Evolutionary conservation across 2,888 invertebrate species (phyloP).

Genomic region (Macropis europaea): DNA sequence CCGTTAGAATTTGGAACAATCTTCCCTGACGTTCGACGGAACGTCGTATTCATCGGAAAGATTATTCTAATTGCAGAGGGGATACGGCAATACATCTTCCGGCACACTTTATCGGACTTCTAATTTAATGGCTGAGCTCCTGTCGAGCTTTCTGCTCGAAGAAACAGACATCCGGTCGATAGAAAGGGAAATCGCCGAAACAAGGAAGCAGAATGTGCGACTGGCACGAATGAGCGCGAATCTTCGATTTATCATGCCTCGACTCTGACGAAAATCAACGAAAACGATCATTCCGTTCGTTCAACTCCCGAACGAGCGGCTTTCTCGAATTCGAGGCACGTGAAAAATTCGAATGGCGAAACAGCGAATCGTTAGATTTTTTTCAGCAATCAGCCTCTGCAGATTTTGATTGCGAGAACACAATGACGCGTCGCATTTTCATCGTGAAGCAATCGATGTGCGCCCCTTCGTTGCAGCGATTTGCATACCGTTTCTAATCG

Average conservation of each 20-base stretch:
- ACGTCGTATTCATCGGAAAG: constrained; percentile 3
- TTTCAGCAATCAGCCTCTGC: not conserved
- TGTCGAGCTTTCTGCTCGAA: constrained; percentile 57
- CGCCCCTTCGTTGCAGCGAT: constrained; percentile 20
- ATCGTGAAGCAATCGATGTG: not conserved
- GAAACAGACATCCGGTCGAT: constrained; percentile 49
- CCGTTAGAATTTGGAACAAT: too few relatives aligned
- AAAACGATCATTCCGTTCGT: too few relatives aligned
- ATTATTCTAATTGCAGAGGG: constrained; percentile 32
- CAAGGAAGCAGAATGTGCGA: constrained; percentile 34
- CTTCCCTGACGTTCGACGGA: not conserved
- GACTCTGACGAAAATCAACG: too few relatives aligned
- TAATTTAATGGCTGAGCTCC: constrained; percentile 48
- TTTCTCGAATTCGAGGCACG: too few relatives aligned
- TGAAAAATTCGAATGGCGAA: not conserved
- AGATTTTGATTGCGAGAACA: constrained; percentile 10
- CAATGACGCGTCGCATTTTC: not conserved
- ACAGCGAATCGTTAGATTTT: not conserved
- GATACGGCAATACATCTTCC: constrained; percentile 24
- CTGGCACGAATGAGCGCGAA: constrained; percentile 48
- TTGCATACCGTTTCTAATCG: constrained; percentile 24
- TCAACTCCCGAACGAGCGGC: too few relatives aligned
- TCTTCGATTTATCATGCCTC: constrained; percentile 41
- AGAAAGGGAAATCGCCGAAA: constrained; percentile 53
- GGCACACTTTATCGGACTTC: constrained; percentile 47